These are phyloP conservation scores for Fukomys damarensis DNA, from an alignment of 2,113 vertebrate genomes.

Conservation along the genomic window DNA sequence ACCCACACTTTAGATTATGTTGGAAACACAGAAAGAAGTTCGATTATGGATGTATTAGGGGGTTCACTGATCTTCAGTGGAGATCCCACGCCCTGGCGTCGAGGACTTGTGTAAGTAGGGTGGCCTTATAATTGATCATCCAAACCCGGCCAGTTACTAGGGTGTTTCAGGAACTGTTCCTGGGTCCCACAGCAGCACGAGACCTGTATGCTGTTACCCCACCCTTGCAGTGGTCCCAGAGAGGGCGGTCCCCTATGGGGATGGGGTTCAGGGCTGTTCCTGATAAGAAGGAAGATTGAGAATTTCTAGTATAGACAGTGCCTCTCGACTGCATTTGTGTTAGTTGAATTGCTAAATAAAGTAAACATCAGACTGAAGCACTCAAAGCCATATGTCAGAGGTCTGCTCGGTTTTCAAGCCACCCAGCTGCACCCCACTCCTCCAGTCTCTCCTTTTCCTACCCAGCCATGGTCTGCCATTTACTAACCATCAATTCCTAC, in stretches of 20 bases:
- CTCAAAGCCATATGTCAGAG: neutral
- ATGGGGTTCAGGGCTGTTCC: neutral
- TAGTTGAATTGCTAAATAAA: constrained; percentile 20
- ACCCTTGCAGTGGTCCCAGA: neutral
- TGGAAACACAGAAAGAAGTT: neutral
- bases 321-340: neutral
- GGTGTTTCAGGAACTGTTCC: neutral
- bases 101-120: neutral
- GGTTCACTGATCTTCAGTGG: neutral
- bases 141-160: neutral
- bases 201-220: neutral
- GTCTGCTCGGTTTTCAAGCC: neutral
- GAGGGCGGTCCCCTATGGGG: neutral
- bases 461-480: neutral
- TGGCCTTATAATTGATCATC: neutral
- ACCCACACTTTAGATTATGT: neutral
- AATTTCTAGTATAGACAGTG: neutral
- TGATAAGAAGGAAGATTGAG: neutral
- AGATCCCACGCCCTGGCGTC: neutral
- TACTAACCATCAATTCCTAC: neutral
- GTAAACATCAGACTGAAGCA: neutral
- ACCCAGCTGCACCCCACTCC: neutral
- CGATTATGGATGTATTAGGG: neutral
- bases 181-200: neutral
- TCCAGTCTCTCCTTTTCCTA: neutral